Base-by-base conservation (phyloP, 2,888 invertebrate species). In the Rhagonycha lutea region DNA sequence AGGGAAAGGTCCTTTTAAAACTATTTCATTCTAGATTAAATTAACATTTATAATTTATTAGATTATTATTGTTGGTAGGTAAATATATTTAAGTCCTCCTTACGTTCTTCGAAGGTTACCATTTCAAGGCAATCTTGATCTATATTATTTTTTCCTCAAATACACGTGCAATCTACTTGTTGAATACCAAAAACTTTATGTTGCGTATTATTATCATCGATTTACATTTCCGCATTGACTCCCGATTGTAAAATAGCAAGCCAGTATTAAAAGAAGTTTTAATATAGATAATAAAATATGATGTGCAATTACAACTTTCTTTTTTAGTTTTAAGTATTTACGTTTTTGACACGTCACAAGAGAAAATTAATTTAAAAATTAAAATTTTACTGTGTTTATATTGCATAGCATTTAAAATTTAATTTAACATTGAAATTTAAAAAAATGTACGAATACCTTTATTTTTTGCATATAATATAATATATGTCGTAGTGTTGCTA, bases 101-200 rank as follows among this genome's bases (percentile, higher is more conserved):
- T 47, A 47, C 47, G 26, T 23, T 65, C 63, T 65, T 65, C 26
- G 24, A 65, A 65, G 63, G 63, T 65, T 26, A 65, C 14, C 7
- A 65, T 65, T 65, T 24, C 63, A 65, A 65, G 63, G 63, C 26
- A 26, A 65, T 65, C 63, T 65, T 65, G 63, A n/a, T 65, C 63
- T 65, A 65, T 18, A 65, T 65, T 65, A 65, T 65, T 65, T 24
- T 24, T 14, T 24, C 23, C 24, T 24, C 26, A 65, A 23, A 65
- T 26, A 65, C 63, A 65, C 63, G 63, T 65, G 63, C 24, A 47
- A 47, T 47, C 47, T 47, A 47, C 47, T 47, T 47, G 47, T 47
- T 47, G 47, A 47, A 47, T 47, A 47, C 47, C 63, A 12, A 24
- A 24, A 65, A 65, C 26, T 65, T 65, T 24, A 65, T 24, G 26